phyloP scores from a whole-genome alignment of 2,888 invertebrate genomes.

The Cosmorhoe ocellata region DNA sequence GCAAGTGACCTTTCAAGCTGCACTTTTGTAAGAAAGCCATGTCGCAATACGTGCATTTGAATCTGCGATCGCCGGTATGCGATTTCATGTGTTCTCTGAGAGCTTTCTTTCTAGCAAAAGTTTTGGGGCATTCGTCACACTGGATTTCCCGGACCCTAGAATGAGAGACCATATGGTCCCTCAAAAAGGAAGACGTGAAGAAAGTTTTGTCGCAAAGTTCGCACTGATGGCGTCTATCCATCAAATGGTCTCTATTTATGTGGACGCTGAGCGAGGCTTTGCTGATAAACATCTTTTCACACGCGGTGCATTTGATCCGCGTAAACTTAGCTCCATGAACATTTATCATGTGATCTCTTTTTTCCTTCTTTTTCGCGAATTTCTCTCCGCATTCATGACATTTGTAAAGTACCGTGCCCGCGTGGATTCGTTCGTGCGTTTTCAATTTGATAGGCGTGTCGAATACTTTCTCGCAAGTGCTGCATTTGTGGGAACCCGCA shows the following conservation, averaged over 20 bases:
- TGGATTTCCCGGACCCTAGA: slow-evolving; percentile 37
- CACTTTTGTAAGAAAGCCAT: slow-evolving; percentile 42
- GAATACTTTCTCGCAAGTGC: slow-evolving; percentile 67
- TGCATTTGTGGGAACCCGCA: slow-evolving; percentile 54
- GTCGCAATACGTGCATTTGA: slow-evolving; percentile 45
- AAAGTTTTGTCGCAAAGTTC: slow-evolving; percentile 44
- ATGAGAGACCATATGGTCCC: slow-evolving; percentile 46
- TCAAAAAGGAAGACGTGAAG: slow-evolving; percentile 37
- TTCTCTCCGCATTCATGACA: slow-evolving; percentile 53
- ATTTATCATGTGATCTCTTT: slow-evolving; percentile 33
- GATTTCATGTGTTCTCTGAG: slow-evolving; percentile 37
- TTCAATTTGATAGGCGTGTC: slow-evolving; percentile 64
- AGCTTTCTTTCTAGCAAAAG: slow-evolving; percentile 39
- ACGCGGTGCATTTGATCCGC: slow-evolving; percentile 43
- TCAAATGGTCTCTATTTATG: slow-evolving; percentile 52
- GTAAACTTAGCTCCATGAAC: slow-evolving; percentile 28
- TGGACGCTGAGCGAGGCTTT: slow-evolving; percentile 39
- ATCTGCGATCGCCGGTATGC: slow-evolving; percentile 33
- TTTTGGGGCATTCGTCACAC: slow-evolving; percentile 41
- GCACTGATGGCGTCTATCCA: slow-evolving; percentile 46
- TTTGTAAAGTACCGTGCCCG: slow-evolving; percentile 45
- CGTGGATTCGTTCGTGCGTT: slow-evolving; percentile 64
- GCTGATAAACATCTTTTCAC: slow-evolving; percentile 42
- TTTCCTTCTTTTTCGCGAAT: slow-evolving; percentile 35
- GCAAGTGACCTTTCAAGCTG: slow-evolving; percentile 31